phyloP scores from a whole-genome alignment of 2,888 invertebrate species.

The Lysandra bellargus region DNA sequence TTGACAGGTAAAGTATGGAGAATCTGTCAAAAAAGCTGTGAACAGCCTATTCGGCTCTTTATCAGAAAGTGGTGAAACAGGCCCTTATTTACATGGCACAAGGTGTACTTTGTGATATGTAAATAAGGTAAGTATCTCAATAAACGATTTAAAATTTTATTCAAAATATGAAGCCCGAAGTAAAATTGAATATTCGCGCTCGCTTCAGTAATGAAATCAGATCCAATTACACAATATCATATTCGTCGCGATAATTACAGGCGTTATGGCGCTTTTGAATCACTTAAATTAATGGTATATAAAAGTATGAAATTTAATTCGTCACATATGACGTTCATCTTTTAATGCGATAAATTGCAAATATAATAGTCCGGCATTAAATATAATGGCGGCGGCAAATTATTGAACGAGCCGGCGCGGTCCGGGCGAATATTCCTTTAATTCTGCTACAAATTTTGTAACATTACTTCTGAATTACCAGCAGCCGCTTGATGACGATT shows the following conservation, averaged over 20 bases:
- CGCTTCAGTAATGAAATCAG: neutral
- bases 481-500: constrained; percentile 71
- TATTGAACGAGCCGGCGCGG: constrained; percentile 7
- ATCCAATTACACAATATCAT: constrained; percentile 4
- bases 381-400: constrained; percentile 15
- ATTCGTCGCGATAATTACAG: neutral
- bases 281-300: constrained; percentile 11
- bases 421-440: constrained; percentile 8
- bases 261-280: neutral
- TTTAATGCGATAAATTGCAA: constrained; percentile 21
- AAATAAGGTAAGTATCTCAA: neutral
- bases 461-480: constrained; percentile 76
- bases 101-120: neutral
- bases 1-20: too few relatives aligned
- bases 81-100: too few relatives aligned
- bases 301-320: constrained; percentile 6
- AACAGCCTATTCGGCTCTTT: too few relatives aligned
- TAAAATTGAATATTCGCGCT: neutral
- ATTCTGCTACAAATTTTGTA: constrained; percentile 62
- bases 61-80: too few relatives aligned
- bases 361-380: constrained; percentile 11
- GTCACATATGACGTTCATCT: constrained; percentile 15
- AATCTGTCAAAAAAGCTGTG: too few relatives aligned
- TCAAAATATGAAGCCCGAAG: neutral
- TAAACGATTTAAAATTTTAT: neutral